phyloP scores from a whole-genome alignment of 2,888 invertebrate genomes.

The Mythimna impura region DNA sequence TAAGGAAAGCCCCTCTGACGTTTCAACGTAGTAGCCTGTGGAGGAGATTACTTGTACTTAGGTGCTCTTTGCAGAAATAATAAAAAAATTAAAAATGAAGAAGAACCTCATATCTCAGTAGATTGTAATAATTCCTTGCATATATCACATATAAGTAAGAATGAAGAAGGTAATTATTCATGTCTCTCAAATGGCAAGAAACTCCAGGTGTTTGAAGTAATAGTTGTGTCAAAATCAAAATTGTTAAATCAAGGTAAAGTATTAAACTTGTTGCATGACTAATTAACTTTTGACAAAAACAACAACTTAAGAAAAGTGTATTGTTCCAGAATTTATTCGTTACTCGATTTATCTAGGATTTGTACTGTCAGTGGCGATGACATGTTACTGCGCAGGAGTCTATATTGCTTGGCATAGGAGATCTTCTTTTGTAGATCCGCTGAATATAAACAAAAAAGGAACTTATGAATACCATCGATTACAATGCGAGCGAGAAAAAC shows the following conservation, averaged over 20 bases:
- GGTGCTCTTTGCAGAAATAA: slow-evolving; percentile 47
- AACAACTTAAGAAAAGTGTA: neutral
- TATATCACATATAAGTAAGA: slow-evolving; percentile 89
- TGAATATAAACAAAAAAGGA: slow-evolving; percentile 63
- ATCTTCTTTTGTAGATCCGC: slow-evolving; percentile 74
- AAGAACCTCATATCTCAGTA: slow-evolving; percentile 86
- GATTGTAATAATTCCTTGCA: slow-evolving; percentile 90
- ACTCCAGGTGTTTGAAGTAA: slow-evolving; percentile 88
- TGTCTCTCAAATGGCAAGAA: slow-evolving; percentile 92
- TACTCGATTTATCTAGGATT: slow-evolving; percentile 91
- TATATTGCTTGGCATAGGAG: slow-evolving; percentile 87
- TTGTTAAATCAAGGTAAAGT: slow-evolving; percentile 86
- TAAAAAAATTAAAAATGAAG: slow-evolving; percentile 69
- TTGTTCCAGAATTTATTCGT: slow-evolving; percentile 88
- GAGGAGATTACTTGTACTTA: neutral
- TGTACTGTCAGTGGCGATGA: slow-evolving; percentile 88
- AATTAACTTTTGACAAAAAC: neutral
- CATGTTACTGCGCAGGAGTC: slow-evolving; percentile 91
- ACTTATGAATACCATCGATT: slow-evolving; percentile 23
- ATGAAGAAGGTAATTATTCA: slow-evolving; percentile 93
- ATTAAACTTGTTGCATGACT: neutral
- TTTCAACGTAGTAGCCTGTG: neutral
- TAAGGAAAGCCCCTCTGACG: too few species aligned
- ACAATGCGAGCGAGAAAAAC: slow-evolving; percentile 41
- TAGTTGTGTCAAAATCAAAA: slow-evolving; percentile 86